A percentile compares a stretch with the other conserved stretches of the same genome.
These are phyloP conservation scores for Hedychridium roseum DNA, from an alignment of 2,888 invertebrate genomes.

Conservation along the genomic window DNA sequence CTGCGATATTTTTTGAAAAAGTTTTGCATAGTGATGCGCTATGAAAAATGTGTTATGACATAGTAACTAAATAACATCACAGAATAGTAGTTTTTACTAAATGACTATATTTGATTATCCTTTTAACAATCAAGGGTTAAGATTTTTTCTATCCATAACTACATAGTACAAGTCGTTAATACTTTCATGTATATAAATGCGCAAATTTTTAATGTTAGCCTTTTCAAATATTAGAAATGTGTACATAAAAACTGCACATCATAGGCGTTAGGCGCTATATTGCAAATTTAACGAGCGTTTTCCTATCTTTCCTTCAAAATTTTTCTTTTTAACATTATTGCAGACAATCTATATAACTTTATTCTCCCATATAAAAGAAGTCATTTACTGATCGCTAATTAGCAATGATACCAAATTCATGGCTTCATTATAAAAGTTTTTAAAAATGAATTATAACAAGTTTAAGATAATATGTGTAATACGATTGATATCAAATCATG, in stretches of 20 bases:
- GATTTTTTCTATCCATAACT: slow-evolving; percentile 30
- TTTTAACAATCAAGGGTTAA: slow-evolving; percentile 41
- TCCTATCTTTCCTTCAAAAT: slow-evolving; percentile 14
- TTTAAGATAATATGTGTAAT: too few relatives aligned
- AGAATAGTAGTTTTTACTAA: slow-evolving; percentile 13
- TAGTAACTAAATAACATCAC: too few relatives aligned
- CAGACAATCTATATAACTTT: slow-evolving; percentile 32
- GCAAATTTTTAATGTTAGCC: slow-evolving; percentile 30
- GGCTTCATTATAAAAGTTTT: slow-evolving; percentile 9
- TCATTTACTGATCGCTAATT: slow-evolving; percentile 14
- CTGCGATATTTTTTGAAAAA: slow-evolving; percentile 11
- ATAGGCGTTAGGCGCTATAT: slow-evolving; percentile 36
- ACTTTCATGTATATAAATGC: slow-evolving; percentile 21
- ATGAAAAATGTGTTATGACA: too few relatives aligned
- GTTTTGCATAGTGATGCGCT: too few relatives aligned
- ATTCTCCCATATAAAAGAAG: slow-evolving; percentile 29
- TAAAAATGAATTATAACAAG: too few relatives aligned
- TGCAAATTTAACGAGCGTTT: too few relatives aligned
- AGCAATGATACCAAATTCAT: slow-evolving; percentile 12
- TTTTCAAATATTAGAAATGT: slow-evolving; percentile 31
- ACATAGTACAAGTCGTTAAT: slow-evolving; percentile 33
- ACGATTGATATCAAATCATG: not conserved
- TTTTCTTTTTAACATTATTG: slow-evolving; percentile 25
- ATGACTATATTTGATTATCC: slow-evolving; percentile 2
- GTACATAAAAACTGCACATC: slow-evolving; percentile 33